phyloP scores from a whole-genome alignment of 1,140 invertebrate genomes.

The Yoshiicerus persimilis region DNA sequence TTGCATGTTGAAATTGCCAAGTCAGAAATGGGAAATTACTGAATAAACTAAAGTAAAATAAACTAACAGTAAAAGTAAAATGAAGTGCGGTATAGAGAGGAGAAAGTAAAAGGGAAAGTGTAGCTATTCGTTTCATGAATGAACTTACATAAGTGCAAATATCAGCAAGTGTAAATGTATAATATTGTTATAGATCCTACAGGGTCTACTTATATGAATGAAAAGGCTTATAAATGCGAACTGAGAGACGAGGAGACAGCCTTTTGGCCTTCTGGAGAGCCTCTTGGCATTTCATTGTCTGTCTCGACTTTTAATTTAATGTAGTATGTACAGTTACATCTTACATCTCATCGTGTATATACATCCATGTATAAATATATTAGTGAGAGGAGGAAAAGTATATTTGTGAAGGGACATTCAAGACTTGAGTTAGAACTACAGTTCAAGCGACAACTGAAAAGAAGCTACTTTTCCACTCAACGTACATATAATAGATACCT shows the following conservation, averaged over 20 bases:
- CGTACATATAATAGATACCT: background rate
- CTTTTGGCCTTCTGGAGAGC: background rate
- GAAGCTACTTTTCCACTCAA: background rate
- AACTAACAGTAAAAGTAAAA: background rate
- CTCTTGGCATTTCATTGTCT: slow-evolving; percentile 14
- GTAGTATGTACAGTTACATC: background rate
- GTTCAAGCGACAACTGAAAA: background rate
- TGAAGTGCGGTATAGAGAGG: background rate
- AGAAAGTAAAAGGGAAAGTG: background rate
- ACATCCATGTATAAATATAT: background rate
- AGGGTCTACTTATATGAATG: no score
- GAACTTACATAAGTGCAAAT: background rate
- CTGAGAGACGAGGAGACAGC: background rate
- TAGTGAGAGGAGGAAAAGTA: background rate
- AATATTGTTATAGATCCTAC: background rate
- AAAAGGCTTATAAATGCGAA: background rate
- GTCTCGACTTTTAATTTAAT: slow-evolving; percentile 18
- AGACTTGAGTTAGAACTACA: background rate
- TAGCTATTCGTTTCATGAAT: background rate
- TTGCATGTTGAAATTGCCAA: background rate
- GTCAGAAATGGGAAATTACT: background rate
- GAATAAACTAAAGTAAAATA: background rate
- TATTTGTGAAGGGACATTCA: no score
- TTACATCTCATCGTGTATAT: background rate
- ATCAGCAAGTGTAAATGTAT: background rate